These are phyloP conservation scores for Calycopis cecrops DNA, from an alignment of 1,140 invertebrate genomes.

Conservation along the genomic window DNA sequence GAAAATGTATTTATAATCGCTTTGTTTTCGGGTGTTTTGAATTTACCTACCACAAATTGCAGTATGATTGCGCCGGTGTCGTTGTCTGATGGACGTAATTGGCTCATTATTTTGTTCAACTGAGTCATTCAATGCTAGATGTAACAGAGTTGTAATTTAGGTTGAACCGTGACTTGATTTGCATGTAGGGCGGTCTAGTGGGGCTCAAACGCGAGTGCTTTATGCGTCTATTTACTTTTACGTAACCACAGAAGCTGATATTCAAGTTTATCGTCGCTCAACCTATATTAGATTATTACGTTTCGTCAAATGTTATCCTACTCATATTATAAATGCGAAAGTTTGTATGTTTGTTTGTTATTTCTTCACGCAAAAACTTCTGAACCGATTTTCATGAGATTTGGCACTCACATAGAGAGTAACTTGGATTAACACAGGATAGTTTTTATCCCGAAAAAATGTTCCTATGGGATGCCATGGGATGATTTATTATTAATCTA, in stretches of 20 bases:
- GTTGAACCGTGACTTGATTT: constrained; percentile 68
- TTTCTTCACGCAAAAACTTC: too few species aligned
- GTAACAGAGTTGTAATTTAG: constrained; percentile 56
- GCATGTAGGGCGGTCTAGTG: constrained; percentile 55
- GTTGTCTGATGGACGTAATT: constrained; percentile 56
- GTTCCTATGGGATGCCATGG: too few species aligned
- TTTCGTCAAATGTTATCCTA: too few species aligned
- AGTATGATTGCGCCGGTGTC: constrained; percentile 51
- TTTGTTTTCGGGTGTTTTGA: constrained; percentile 39
- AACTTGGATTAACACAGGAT: too few species aligned
- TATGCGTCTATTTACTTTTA: constrained; percentile 53
- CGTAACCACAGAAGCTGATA: constrained; percentile 41
- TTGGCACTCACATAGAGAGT: too few species aligned
- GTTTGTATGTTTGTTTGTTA: too few species aligned
- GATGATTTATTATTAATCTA: too few species aligned
- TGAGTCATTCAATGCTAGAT: constrained; percentile 48
- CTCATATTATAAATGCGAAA: too few species aligned
- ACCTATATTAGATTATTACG: background rate
- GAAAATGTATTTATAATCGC: constrained; percentile 67
- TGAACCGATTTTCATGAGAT: too few species aligned
- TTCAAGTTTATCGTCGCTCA: constrained; percentile 32
- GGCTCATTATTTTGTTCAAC: constrained; percentile 43
- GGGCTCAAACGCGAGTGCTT: constrained; percentile 42
- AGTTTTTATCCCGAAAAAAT: too few species aligned
- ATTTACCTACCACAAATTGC: constrained; percentile 43